Percentiles rank a stretch among this genome's conserved stretches.
These are phyloP conservation scores for Danionella dracula DNA, from an alignment of 2,797 vertebrate species.

Conservation along the genomic window DNA sequence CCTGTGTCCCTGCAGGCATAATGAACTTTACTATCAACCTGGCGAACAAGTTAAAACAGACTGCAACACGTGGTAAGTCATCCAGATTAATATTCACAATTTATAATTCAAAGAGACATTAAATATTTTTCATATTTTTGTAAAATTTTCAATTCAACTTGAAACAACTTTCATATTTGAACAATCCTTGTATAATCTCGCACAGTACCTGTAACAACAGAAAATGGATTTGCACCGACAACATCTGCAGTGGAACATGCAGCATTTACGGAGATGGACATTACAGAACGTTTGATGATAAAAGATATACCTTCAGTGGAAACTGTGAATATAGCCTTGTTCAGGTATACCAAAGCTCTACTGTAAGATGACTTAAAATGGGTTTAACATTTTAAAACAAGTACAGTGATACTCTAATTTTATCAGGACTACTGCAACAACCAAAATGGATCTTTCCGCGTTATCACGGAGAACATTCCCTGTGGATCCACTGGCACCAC, in stretches of 20 bases:
- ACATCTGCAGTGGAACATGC: conserved; percentile 78
- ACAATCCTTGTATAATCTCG: too few species aligned
- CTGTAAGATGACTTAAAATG: too few species aligned
- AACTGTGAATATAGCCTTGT: conserved; percentile 85
- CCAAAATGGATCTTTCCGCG: conserved; percentile 69
- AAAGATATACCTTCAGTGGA: conserved; percentile 82
- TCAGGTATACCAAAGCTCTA: conserved; percentile 71
- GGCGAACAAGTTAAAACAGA: conserved; percentile 76
- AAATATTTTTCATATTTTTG: too few species aligned
- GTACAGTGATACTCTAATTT: too few species aligned
- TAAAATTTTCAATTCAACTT: too few species aligned
- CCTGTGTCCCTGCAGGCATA: conserved; percentile 83
- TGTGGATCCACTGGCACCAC: conserved; percentile 87
- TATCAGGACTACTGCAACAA: conserved; percentile 77
- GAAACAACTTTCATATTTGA: too few species aligned
- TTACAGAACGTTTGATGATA: conserved; percentile 86
- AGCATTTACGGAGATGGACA: conserved; percentile 87
- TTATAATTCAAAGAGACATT: too few species aligned
- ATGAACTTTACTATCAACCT: conserved; percentile 70
- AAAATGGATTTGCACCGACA: conserved; percentile 76
- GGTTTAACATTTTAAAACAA: not conserved
- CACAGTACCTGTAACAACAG: conserved; percentile 78
- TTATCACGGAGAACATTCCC: conserved; percentile 85
- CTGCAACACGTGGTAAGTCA: conserved; percentile 88
- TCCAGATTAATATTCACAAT: not conserved